Conservation (phyloP, 2,888 invertebrate genomes). For the Unio delphinus region DNA sequence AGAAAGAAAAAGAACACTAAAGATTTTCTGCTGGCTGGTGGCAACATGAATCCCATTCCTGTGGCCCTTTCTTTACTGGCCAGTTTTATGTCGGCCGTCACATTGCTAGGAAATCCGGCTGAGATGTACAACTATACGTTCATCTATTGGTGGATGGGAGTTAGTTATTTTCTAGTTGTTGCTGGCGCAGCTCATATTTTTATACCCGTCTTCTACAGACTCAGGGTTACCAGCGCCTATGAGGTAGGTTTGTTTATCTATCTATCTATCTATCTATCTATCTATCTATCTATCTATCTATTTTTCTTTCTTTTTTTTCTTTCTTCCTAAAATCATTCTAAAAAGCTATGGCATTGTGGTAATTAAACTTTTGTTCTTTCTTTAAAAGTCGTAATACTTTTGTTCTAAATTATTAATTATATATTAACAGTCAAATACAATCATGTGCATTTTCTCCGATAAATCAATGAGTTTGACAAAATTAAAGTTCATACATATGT, state of each 20-base stretch:
- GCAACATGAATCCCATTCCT: constrained; percentile 65
- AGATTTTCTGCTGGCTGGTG: constrained; percentile 65
- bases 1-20: constrained; percentile 52
- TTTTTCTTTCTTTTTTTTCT: too few relatives aligned
- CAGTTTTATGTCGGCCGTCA: constrained; percentile 70
- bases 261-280: too few relatives aligned
- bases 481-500: too few relatives aligned
- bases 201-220: constrained; percentile 58
- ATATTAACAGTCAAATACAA: too few relatives aligned
- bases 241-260: constrained; percentile 43
- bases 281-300: too few relatives aligned
- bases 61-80: constrained; percentile 69
- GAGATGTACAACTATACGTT: constrained; percentile 69
- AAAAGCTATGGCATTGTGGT: too few relatives aligned
- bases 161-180: constrained; percentile 65
- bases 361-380: too few relatives aligned
- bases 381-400: too few relatives aligned
- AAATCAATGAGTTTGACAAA: too few relatives aligned
- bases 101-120: constrained; percentile 66
- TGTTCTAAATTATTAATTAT: too few relatives aligned
- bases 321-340: too few relatives aligned
- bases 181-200: constrained; percentile 61
- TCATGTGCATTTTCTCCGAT: too few relatives aligned
- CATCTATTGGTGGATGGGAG: constrained; percentile 63
- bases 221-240: constrained; percentile 60